phyloP scores from a whole-genome alignment of 2,888 invertebrate genomes.

The Ephialtes manifestator region DNA sequence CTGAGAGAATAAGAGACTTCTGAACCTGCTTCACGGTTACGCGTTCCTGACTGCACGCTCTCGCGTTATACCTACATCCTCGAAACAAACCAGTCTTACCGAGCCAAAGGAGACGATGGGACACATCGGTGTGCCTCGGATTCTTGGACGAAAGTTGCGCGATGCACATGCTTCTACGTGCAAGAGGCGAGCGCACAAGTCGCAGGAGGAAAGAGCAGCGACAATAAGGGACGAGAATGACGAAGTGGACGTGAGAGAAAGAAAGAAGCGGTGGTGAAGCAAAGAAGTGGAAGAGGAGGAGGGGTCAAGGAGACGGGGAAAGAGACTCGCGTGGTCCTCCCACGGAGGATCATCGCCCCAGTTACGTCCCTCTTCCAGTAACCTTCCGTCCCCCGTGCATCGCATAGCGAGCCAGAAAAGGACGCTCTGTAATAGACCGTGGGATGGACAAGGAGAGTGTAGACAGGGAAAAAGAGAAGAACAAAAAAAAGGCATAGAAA shows the following conservation, averaged over 20 bases:
- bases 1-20: conserved; percentile 33
- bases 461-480: conserved; percentile 36
- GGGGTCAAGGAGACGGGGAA: conserved; percentile 70
- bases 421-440: conserved; percentile 26
- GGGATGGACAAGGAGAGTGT: conserved; percentile 8
- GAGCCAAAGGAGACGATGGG: conserved; percentile 33
- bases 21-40: conserved; percentile 62
- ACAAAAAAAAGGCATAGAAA: conserved; percentile 32
- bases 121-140: conserved; percentile 43
- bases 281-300: conserved; percentile 66
- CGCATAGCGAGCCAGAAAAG: conserved; percentile 55
- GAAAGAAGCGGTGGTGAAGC: conserved; percentile 46
- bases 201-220: conserved; percentile 35
- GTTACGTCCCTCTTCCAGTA: conserved; percentile 81
- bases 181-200: conserved; percentile 9
- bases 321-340: conserved; percentile 69
- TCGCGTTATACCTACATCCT: conserved; percentile 52
- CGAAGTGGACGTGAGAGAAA: conserved; percentile 58
- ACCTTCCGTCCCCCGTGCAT: conserved; percentile 74
- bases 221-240: conserved; percentile 63
- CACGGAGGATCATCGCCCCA: conserved; percentile 81
- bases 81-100: conserved; percentile 74
- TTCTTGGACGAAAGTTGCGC: conserved; percentile 57
- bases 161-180: conserved; percentile 49
- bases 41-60: conserved; percentile 46